phyloP scores from a whole-genome alignment of 2,888 invertebrate genomes.

The Pyrocoelia pectoralis region DNA sequence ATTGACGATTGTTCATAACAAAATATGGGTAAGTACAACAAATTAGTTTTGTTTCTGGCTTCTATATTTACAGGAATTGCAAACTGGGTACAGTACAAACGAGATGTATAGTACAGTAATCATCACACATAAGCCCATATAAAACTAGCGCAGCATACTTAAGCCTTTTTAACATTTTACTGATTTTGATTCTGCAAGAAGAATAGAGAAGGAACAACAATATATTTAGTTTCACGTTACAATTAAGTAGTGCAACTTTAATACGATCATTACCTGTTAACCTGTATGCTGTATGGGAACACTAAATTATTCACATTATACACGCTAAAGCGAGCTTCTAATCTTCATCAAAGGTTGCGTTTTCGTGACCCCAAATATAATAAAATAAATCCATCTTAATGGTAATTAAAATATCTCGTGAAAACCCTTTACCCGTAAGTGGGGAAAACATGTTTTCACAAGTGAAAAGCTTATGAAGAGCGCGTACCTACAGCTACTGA shows the following conservation, averaged over 20 bases:
- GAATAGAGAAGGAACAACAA: constrained; percentile 10
- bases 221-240: constrained; percentile 14
- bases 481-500: constrained; percentile 20
- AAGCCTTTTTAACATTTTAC: constrained; percentile 9
- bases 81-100: neutral
- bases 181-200: neutral
- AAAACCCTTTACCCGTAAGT: neutral
- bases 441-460: neutral
- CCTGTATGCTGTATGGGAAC: constrained; percentile 27
- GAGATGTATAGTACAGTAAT: neutral
- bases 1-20: no score
- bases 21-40: no score
- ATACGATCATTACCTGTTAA: constrained; percentile 31
- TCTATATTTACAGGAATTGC: no score
- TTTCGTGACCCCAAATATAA: constrained; percentile 34
- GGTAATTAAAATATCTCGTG: neutral
- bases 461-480: constrained; percentile 7
- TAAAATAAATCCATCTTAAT: constrained; percentile 9
- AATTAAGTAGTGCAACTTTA: constrained; percentile 33
- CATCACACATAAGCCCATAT: neutral
- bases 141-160: neutral
- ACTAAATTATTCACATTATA: constrained; percentile 41
- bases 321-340: constrained; percentile 36
- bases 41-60: no score
- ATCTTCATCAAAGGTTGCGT: constrained; percentile 32